A percentile compares a stretch with the other conserved stretches of the same genome.
Conservation (phyloP, 2,113 vertebrate genomes). For the Penelope pileata region DNA sequence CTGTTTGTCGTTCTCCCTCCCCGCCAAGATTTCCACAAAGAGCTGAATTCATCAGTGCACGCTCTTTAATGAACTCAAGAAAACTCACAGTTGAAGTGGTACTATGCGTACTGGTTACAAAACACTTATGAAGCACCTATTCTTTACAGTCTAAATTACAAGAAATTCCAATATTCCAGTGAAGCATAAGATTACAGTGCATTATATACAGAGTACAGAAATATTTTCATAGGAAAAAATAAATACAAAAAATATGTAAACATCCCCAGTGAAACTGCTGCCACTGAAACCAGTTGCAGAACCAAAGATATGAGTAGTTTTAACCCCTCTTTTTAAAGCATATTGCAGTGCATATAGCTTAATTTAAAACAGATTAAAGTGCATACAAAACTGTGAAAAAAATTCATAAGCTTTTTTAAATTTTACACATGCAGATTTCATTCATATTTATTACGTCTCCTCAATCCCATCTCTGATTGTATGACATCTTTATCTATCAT, state of each 20-base stretch:
- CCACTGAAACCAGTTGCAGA: slow-evolving; percentile 22
- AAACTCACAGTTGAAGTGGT: neutral
- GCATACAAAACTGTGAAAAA: slow-evolving; percentile 23
- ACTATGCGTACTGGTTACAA: slow-evolving; percentile 19
- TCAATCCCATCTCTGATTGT: slow-evolving; percentile 67
- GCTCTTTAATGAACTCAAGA: slow-evolving; percentile 47
- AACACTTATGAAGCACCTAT: neutral
- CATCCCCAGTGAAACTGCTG: slow-evolving; percentile 32
- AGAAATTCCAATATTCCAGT: neutral
- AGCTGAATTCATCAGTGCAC: neutral
- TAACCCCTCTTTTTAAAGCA: slow-evolving; percentile 41
- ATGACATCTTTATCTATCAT: neutral
- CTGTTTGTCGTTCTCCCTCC: neutral
- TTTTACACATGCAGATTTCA: slow-evolving; percentile 56
- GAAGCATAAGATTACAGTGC: slow-evolving; percentile 17
- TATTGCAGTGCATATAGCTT: slow-evolving; percentile 19
- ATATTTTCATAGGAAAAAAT: slow-evolving; percentile 60
- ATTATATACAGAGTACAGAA: slow-evolving; percentile 62
- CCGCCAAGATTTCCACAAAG: neutral
- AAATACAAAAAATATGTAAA: slow-evolving; percentile 68
- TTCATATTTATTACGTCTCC: slow-evolving; percentile 81
- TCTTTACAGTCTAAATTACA: neutral
- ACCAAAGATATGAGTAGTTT: neutral
- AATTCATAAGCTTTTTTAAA: neutral
- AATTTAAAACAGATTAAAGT: slow-evolving; percentile 59